Percentiles rank a stretch among this genome's conserved stretches.
phyloP scores from a whole-genome alignment of 2,797 vertebrate genomes.

The Chelonia mydas region DNA sequence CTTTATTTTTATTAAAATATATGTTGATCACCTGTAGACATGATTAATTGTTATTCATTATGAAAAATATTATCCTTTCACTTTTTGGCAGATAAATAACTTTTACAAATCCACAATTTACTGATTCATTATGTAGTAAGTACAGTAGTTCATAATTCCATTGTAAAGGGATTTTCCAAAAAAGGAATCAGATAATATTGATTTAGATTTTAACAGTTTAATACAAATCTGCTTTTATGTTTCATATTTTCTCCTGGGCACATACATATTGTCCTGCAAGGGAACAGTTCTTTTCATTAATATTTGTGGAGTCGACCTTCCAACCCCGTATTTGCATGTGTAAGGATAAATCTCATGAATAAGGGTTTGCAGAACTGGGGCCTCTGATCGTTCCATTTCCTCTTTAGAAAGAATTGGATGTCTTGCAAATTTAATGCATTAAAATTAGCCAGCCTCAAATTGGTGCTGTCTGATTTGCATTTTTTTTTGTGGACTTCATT shows the following conservation, averaged over 20 bases:
- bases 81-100: not conserved
- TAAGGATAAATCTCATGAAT: not conserved
- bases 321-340: not conserved
- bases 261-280: not conserved
- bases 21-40: not conserved
- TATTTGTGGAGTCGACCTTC: not conserved
- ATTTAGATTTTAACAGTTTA: not conserved
- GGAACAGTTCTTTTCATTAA: not conserved
- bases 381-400: not conserved
- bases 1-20: not conserved
- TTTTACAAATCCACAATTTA: not conserved
- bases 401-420: not conserved
- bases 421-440: not conserved
- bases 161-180: slow-evolving; percentile 11
- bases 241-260: not conserved
- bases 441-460: not conserved
- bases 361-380: not conserved
- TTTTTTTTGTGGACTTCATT: slow-evolving; percentile 4
- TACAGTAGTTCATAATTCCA: not conserved
- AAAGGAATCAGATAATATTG: not conserved
- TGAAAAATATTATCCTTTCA: slow-evolving; percentile 4
- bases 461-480: not conserved
- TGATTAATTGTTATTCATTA: not conserved
- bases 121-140: not conserved
- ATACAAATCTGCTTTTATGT: not conserved